Evolutionary conservation across 2,797 vertebrate genomes (phyloP), one percentile per base, ranked within the genome.

Genomic region (Smutsia temminckii): DNA sequence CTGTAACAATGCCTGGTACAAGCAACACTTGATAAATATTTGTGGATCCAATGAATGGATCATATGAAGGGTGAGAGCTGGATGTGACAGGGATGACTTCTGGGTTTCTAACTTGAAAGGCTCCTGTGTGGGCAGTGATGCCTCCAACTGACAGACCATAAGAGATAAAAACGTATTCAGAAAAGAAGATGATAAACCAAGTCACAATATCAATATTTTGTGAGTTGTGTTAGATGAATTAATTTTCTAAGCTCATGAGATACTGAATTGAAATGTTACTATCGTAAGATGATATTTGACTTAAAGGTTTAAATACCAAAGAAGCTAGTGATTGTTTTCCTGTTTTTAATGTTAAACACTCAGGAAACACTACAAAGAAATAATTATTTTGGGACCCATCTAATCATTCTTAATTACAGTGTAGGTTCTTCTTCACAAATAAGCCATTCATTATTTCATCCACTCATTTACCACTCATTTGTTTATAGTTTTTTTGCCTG

Each of bases 291-390:
- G 51, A 34, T 64, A 79, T 34, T 80, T 81, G 49, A 95, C 57
- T 80, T 40, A 40, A 53, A 63, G 17, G 72, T 13, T 27, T 79
- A 87, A 90, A 51, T 80, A 20, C 17, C 40, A 51, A 83, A 94
- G 59, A 59, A 94, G 2, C 16, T n/a, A 69, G 68, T 85, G 71
- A 37, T 91, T 85, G 27, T 63, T 94, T 75, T 89, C 11, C 40
- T 85, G 17, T 85, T 80, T 88, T 95, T 72, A n/a, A 57, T 75
- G 77, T 89, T 74, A 78, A 63, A 57, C 14, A n/a, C 9, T 75
- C 8, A 81, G 55, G 66, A 79, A 93, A n/a, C 25, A 34, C 23
- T 32, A 46, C 27, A 32, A 85, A 74, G 20, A 69, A 85, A 84
- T 51, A 59, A 55, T 51, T 68, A 64, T 51, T 85, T 81, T 5